Evolutionary conservation across 2,888 invertebrate genomes (phyloP).

Genomic region (Octodonta nipae): DNA sequence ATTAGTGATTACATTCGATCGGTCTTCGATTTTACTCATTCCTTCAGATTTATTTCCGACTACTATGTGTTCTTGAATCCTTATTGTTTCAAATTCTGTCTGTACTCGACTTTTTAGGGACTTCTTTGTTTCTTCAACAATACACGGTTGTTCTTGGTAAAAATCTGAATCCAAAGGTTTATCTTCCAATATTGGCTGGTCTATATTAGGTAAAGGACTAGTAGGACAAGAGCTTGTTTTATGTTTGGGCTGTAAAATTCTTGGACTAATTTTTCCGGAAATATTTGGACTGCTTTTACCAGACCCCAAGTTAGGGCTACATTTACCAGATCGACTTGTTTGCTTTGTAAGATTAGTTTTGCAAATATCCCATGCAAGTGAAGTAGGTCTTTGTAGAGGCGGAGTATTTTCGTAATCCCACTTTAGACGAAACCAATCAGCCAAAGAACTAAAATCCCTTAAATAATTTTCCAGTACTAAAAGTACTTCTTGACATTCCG

Average conservation of each 20-base stretch:
- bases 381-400: conserved; percentile 69
- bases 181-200: conserved; percentile 33
- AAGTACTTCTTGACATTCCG: conserved; percentile 92
- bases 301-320: conserved; percentile 39
- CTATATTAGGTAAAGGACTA: conserved; percentile 35
- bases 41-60: no score
- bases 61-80: not conserved
- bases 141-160: conserved; percentile 1
- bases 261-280: conserved; percentile 47
- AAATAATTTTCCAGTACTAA: conserved; percentile 88
- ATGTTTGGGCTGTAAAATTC: conserved; percentile 36
- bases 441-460: conserved; percentile 83
- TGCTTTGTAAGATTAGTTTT: conserved; percentile 51
- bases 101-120: conserved; percentile 1
- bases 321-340: conserved; percentile 34
- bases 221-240: conserved; percentile 27
- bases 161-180: conserved; percentile 16
- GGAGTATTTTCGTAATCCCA: conserved; percentile 88
- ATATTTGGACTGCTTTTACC: conserved; percentile 47
- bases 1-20: no score
- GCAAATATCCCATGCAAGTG: conserved; percentile 89
- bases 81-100: conserved; percentile 4
- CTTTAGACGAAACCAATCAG: conserved; percentile 86
- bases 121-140: conserved; percentile 1
- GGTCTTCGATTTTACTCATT: no score